Evolutionary conservation across 1,140 invertebrate genomes (phyloP), one percentile per base, ranked within the genome.

Genomic region (Heliconius melpomene): DNA sequence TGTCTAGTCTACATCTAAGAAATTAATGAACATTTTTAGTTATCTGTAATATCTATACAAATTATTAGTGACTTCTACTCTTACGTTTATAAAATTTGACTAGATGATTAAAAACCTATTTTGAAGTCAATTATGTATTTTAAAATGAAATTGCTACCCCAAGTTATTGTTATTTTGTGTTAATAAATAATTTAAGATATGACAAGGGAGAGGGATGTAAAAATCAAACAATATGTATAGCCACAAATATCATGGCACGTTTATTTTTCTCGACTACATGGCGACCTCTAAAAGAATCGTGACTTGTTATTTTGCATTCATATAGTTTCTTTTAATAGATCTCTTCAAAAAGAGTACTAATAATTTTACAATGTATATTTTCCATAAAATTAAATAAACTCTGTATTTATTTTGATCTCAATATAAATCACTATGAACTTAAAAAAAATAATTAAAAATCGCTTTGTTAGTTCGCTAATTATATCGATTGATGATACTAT

Each of bases 181-280:
- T 18, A 16, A 50, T 1, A 50, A 50, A 50, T 5, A 52, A 52
- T 16, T 52, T 26, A 29, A 29, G 3, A 36, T 36, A 36, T 1
- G 32, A 29, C 23, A 5, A 11, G 60, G 60, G 26, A 29, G 0
- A 16, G 76, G 71, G 72, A 29, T 18, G 54, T 66, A 74, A 23
- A 87, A 90, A 89, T 85, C 78, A 92, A 93, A 92, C 87, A 88
- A 90, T 76, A 81, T 66, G 78, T 73, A 29, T 94, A 94, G 92
- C 94, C 93, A 95, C 94, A 94, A 94, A 95, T 94, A 92, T 94
- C 92, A 94, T 95, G 94, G 94, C 94, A 95, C 94, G 94, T 94
- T 95, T 95, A 94, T 95, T 95, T 94, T 93, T 94, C 92, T 94
- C 92, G 94, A 94, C 94, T 95, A 95, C 94, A 95, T 95, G 94